Base-by-base conservation (phyloP, 2,113 vertebrate genomes). In the Pogonocichla stellata region DNA sequence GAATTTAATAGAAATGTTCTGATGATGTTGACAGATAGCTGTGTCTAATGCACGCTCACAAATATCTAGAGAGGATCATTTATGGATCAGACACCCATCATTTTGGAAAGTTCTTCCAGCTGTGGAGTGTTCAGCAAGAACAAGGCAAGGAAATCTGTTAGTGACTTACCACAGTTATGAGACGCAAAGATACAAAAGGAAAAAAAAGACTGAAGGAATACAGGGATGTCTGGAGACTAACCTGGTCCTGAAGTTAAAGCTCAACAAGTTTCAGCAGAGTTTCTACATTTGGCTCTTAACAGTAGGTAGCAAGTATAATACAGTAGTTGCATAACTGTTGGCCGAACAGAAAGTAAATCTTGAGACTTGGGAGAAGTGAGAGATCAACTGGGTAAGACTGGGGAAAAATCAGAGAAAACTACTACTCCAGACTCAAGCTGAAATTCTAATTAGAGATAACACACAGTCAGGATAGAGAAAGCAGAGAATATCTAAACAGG, bases 381-480 rank as follows among this genome's bases (percentile, higher is more conserved):
- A 97, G 34, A 88, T 88, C 34, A 45, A n/a, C 51, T 25, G 24
- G 57, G 56, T 90, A 95, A 93, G 88, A 53, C 71, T 61, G 19
- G 48, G 26, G 33, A 73, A 73, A 61, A 94, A 88, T 38, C 71
- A 67, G 42, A 95, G 77, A 92, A 95, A 96, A 97, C 95, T 95
- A 93, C 38, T 90, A 64, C 36, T 75, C 54, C 26, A 64, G 25
- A 28, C 42, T 96, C 86, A 96, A 97, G 79, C 4, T 87, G 82
- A 97, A 97, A 97, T 57, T 61, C 43, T 97, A 97, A 96, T 95
- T 95, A 97, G 89, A 93, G 70, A 91, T 77, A 96, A 92, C 23
- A 66, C 20, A 89, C 19, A 95, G 58, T 50, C 82, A 70, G 81
- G 79, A 79, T 29, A 88, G 42, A 91, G 45, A 78, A 97, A 91